Evolutionary conservation across 2,797 vertebrate genomes (phyloP).

Genomic region (Cetoscarus ocellatus): DNA sequence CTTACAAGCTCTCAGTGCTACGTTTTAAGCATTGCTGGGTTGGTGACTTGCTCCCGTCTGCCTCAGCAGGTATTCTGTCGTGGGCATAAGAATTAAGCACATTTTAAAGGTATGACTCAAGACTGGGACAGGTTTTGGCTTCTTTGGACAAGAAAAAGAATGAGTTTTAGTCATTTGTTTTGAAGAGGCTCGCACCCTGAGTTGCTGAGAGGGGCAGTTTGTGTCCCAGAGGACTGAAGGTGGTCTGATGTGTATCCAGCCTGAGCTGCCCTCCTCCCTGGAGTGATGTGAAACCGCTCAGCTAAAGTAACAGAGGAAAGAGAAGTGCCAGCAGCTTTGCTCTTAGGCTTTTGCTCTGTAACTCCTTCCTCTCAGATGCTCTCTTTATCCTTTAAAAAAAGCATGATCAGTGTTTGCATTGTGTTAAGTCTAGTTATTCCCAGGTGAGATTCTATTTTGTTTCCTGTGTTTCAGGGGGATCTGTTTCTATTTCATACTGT

Average conservation of each 20-base stretch:
- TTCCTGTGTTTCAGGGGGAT: conserved; percentile 91
- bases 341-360: conserved; percentile 90
- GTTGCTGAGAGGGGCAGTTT: too few relatives aligned
- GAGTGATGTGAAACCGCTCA: conserved; percentile 12
- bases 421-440: conserved; percentile 89
- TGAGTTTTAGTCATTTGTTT: too few relatives aligned
- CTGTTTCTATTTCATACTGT: conserved; percentile 58
- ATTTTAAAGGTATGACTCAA: too few relatives aligned
- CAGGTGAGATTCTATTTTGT: conserved; percentile 95
- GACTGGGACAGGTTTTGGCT: too few relatives aligned
- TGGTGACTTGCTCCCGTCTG: too few relatives aligned
- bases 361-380: conserved; percentile 87
- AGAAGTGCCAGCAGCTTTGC: conserved; percentile 94
- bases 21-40: too few relatives aligned
- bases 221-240: too few relatives aligned
- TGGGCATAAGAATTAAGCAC: too few relatives aligned
- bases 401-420: conserved; percentile 98
- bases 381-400: conserved; percentile 85
- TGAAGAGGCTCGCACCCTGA: too few relatives aligned
- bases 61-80: too few relatives aligned
- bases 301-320: conserved; percentile 17
- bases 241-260: neutral
- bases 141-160: too few relatives aligned
- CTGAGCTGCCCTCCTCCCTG: neutral
- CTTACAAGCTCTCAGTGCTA: too few relatives aligned